These are phyloP conservation scores for Gorilla gorilla DNA, from an alignment of 2,113 vertebrate genomes.

Conservation along the genomic window DNA sequence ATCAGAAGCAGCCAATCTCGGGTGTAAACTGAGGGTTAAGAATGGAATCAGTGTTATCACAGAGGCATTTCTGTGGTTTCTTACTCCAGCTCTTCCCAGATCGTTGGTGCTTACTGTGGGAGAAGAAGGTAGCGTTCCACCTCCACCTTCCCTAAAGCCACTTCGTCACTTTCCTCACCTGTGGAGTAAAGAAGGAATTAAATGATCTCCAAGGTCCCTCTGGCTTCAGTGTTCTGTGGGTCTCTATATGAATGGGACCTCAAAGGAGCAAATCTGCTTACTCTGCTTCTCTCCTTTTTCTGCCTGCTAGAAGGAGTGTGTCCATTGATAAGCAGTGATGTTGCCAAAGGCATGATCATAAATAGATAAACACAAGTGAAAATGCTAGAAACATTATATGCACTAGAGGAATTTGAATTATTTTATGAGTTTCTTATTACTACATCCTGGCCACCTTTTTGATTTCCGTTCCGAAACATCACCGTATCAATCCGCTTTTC, in stretches of 20 bases:
- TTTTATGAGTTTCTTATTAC: background rate
- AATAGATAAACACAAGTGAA: background rate
- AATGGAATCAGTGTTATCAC: background rate
- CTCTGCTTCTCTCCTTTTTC: background rate
- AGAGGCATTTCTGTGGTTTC: background rate
- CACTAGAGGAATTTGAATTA: background rate
- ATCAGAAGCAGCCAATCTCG: background rate
- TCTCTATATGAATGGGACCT: background rate
- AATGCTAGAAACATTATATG: background rate
- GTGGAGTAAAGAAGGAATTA: background rate
- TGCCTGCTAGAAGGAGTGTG: background rate
- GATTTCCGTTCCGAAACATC: background rate
- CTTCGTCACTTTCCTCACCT: background rate
- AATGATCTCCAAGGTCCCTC: background rate
- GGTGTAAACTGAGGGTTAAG: background rate
- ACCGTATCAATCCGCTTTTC: background rate
- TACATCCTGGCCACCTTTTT: background rate
- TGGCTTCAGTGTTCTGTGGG: background rate
- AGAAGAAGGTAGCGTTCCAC: background rate
- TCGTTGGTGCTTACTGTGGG: no score
- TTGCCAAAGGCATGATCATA: background rate
- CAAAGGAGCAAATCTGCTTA: background rate
- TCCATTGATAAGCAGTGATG: background rate
- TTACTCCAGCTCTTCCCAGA: background rate
- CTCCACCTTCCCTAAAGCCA: background rate